Conservation (phyloP, 2,888 invertebrate genomes). For the Dasypolia templi region DNA sequence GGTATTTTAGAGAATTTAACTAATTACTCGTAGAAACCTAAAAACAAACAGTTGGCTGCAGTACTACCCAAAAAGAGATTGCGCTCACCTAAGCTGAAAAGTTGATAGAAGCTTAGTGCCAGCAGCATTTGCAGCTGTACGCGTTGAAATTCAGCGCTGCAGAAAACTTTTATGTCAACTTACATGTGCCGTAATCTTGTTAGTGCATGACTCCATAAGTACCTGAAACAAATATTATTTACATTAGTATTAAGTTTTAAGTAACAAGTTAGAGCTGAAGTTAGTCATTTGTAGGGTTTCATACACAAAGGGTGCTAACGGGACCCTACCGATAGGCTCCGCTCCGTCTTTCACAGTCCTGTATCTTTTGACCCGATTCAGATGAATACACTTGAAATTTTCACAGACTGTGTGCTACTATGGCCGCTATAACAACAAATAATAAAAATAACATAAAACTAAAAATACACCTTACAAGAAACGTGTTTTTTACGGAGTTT, state of each 20-base stretch:
- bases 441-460: not conserved
- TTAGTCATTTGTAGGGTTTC: not conserved
- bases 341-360: not conserved
- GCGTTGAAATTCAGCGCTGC: constrained; percentile 34
- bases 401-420: not conserved
- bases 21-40: no score
- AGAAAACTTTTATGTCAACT: constrained; percentile 43
- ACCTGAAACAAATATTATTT: constrained; percentile 54
- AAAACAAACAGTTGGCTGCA: constrained; percentile 3
- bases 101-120: constrained; percentile 24
- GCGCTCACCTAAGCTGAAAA: constrained; percentile 27
- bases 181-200: constrained; percentile 33
- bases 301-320: not conserved
- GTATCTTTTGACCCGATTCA: not conserved
- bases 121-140: constrained; percentile 14
- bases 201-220: constrained; percentile 19
- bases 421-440: not conserved
- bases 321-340: not conserved
- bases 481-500: not conserved
- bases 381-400: not conserved
- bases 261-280: not conserved
- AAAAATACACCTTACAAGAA: not conserved
- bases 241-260: constrained; percentile 30
- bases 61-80: constrained; percentile 13
- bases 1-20: no score